A percentile compares a stretch with the other conserved stretches of the same genome.
Conservation (phyloP, 2,113 vertebrate species). For the Cervus canadensis region DNA sequence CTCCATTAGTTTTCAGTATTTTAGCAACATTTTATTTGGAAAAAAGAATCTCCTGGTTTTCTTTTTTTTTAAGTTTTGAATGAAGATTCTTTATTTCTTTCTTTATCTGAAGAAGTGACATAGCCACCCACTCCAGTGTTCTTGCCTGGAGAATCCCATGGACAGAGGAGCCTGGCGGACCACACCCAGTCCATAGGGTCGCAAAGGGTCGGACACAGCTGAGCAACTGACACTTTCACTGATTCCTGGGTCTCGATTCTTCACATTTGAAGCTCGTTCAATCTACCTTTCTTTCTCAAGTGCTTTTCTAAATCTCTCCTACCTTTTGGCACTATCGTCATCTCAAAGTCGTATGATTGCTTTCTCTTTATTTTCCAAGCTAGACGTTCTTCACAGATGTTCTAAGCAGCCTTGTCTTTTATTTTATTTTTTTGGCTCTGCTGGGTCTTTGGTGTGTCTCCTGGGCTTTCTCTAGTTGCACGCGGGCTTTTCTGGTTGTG, state of each 20-base stretch:
- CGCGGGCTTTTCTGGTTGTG: too few species aligned
- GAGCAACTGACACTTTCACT: neutral
- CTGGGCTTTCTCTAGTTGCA: neutral
- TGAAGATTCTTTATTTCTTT: neutral
- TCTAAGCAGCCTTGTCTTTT: too few species aligned
- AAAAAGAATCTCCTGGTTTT: fast-evolving
- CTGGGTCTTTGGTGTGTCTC: fast-evolving
- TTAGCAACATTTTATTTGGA: neutral
- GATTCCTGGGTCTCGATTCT: fast-evolving
- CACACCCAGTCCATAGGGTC: fast-evolving
- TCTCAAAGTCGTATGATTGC: too few species aligned
- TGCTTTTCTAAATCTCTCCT: neutral
- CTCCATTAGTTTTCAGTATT: neutral
- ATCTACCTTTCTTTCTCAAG: neutral
- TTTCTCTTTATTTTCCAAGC: too few species aligned
- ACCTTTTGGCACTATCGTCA: fast-evolving
- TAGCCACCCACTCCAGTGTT: too few species aligned
- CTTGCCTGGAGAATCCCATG: too few species aligned
- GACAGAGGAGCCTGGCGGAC: too few species aligned
- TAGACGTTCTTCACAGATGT: neutral
- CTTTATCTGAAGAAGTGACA: neutral
- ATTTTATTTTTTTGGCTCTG: too few species aligned
- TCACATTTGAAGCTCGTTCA: neutral
- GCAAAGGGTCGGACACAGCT: fast-evolving
- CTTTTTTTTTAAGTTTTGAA: neutral